These are phyloP conservation scores for Drosophila kambysellisi DNA, from an alignment of 2,888 invertebrate species.

Conservation along the genomic window DNA sequence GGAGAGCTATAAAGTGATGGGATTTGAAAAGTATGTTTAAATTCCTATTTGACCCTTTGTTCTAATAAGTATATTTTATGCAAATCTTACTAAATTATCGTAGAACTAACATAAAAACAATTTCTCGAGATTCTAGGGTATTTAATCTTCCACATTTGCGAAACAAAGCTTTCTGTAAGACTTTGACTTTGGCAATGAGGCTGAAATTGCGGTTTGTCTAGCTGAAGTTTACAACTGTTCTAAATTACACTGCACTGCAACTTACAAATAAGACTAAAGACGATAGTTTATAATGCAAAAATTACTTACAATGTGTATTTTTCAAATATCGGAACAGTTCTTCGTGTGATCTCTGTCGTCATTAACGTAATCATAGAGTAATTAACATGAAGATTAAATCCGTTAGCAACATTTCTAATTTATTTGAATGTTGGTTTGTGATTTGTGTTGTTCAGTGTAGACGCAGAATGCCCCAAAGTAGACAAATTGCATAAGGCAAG, in stretches of 20 bases:
- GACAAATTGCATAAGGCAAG: slow-evolving; percentile 78
- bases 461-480: slow-evolving; percentile 62
- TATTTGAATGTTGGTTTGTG: neutral
- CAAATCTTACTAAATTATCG: neutral
- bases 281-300: neutral
- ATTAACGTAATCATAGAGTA: neutral
- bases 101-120: neutral
- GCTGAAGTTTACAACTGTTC: slow-evolving; percentile 35
- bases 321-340: neutral
- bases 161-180: slow-evolving; percentile 39
- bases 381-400: slow-evolving; percentile 3
- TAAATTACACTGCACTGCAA: slow-evolving; percentile 45
- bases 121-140: slow-evolving; percentile 5
- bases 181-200: slow-evolving; percentile 66
- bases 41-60: neutral
- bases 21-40: neutral
- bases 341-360: neutral
- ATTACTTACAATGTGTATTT: neutral
- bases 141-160: neutral
- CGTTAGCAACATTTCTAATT: neutral
- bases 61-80: neutral
- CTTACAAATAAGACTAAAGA: neutral
- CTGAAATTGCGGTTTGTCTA: slow-evolving; percentile 23
- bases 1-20: neutral
- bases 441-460: slow-evolving; percentile 54